These are phyloP conservation scores for Sphaeridia pumilis DNA, from an alignment of 2,888 invertebrate species.

Conservation along the genomic window DNA sequence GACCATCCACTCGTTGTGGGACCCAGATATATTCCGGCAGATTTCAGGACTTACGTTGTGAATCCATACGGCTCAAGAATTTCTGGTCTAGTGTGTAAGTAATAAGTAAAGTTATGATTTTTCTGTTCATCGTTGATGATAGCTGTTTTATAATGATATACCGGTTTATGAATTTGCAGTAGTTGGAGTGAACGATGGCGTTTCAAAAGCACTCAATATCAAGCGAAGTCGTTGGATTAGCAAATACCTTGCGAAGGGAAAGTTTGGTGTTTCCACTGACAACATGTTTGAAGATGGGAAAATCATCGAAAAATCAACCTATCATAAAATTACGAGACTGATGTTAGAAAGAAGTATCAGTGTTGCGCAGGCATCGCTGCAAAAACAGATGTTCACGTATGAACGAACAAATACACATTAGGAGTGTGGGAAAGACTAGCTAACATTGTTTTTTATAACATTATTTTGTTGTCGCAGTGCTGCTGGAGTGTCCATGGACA, in stretches of 20 bases:
- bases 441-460: background rate
- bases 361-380: slow-evolving; percentile 72
- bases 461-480: slow-evolving; percentile 43
- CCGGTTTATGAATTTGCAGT: slow-evolving; percentile 48
- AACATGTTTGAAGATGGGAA: slow-evolving; percentile 59
- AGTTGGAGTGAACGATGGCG: slow-evolving; percentile 59
- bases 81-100: slow-evolving; percentile 52
- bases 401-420: slow-evolving; percentile 36
- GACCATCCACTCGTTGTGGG: slow-evolving; percentile 65
- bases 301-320: slow-evolving; percentile 57
- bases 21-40: slow-evolving; percentile 56
- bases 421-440: slow-evolving; percentile 4
- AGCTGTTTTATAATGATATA: slow-evolving; percentile 16
- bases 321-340: slow-evolving; percentile 54
- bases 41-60: slow-evolving; percentile 52
- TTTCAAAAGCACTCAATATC: slow-evolving; percentile 47
- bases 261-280: slow-evolving; percentile 63
- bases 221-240: slow-evolving; percentile 52
- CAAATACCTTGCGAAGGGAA: slow-evolving; percentile 61
- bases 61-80: slow-evolving; percentile 52
- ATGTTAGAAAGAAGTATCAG: slow-evolving; percentile 63
- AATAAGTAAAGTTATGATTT: background rate
- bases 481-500: slow-evolving; percentile 68
- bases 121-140: background rate
- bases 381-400: slow-evolving; percentile 73